phyloP scores from a whole-genome alignment of 53 echinoderm and acorn worm species.

The Echinarachnius parma region DNA sequence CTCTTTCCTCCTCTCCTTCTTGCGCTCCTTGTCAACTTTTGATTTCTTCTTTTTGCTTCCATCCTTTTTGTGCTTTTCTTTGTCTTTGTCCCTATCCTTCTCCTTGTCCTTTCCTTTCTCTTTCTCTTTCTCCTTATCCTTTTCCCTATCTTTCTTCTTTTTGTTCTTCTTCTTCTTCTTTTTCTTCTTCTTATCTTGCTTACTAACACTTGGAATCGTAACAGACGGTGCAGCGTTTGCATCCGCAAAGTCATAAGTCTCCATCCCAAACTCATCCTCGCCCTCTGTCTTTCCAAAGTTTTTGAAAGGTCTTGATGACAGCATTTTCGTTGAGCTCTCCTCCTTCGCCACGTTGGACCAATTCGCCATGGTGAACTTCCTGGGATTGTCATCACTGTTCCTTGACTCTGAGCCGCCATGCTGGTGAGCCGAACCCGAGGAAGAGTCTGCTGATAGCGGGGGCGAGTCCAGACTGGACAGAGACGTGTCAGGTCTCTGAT shows the following conservation, averaged over 20 bases:
- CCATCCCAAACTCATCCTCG: conserved; percentile 28
- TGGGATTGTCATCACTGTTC: neutral
- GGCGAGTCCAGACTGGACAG: conserved; percentile 38
- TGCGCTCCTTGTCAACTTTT: conserved; percentile 35
- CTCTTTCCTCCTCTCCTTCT: conserved; percentile 44
- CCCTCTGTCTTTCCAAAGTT: conserved; percentile 32
- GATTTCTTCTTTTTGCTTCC: conserved; percentile 35
- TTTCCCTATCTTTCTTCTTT: conserved; percentile 64
- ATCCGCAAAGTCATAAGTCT: conserved; percentile 39
- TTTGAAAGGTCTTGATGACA: conserved; percentile 42
- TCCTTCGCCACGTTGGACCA: conserved; percentile 35
- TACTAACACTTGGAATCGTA: conserved; percentile 1
- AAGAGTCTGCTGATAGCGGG: conserved; percentile 39
- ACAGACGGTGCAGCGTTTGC: conserved; percentile 6
- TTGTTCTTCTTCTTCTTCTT: conserved; percentile 70
- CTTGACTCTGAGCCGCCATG: neutral
- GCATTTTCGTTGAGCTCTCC: conserved; percentile 14
- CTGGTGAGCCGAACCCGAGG: conserved; percentile 25
- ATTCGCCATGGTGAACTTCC: conserved; percentile 45
- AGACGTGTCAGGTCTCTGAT: conserved; percentile 1
- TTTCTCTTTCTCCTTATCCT: conserved; percentile 44
- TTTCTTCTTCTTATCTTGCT: conserved; percentile 59
- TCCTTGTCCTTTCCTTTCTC: conserved; percentile 44
- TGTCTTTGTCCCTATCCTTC: conserved; percentile 23
- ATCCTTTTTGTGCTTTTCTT: conserved; percentile 55